phyloP scores from a whole-genome alignment of 2,113 vertebrate species.

The Calyptommatus sinebrachiatus region DNA sequence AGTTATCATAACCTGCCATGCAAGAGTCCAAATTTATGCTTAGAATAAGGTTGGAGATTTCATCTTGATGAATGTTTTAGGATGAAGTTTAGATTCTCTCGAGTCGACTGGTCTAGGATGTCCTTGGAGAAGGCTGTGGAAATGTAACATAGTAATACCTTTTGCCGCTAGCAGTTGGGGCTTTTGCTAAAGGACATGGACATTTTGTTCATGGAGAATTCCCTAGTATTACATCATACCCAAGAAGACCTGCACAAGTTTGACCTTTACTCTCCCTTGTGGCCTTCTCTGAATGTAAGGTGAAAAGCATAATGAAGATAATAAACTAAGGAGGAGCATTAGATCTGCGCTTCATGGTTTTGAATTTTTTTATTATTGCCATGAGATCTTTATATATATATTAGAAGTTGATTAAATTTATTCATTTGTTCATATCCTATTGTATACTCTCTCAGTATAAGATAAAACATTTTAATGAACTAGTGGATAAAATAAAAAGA shows the following conservation, averaged over 20 bases:
- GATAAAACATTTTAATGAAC: too few relatives aligned
- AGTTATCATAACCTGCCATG: constrained; percentile 49
- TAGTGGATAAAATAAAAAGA: too few relatives aligned
- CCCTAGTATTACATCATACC: neutral
- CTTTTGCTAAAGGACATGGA: neutral
- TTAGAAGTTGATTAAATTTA: neutral
- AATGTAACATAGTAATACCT: neutral
- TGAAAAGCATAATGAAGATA: neutral
- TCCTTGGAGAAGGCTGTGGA: constrained; percentile 53
- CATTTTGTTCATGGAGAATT: neutral
- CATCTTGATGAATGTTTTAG: constrained; percentile 25
- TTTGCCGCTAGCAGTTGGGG: neutral
- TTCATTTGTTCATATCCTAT: neutral
- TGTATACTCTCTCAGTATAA: too few relatives aligned
- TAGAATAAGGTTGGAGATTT: constrained; percentile 30
- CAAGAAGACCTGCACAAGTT: neutral
- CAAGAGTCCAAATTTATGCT: constrained; percentile 43
- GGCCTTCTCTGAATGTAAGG: neutral
- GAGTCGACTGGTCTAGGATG: constrained; percentile 21
- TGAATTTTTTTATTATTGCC: neutral
- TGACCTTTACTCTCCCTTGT: neutral
- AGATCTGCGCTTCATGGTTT: neutral
- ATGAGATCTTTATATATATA: neutral
- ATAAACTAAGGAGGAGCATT: neutral
- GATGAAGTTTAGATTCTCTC: neutral